Base-by-base conservation (phyloP, 2,888 invertebrate genomes). In the Lucinisca nassula region DNA sequence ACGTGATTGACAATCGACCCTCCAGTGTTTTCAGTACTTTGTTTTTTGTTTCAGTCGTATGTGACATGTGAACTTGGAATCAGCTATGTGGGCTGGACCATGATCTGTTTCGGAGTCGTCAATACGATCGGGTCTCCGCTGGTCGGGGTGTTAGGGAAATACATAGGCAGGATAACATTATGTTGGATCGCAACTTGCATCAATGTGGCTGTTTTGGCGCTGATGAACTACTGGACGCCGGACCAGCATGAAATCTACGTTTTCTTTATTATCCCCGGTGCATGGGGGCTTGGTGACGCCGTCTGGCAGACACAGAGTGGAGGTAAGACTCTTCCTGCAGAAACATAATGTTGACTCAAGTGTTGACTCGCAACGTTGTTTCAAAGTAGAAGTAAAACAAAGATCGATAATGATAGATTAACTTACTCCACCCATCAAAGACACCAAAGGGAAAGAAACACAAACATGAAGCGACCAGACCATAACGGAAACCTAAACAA, bases 1-100 rank as follows among this genome's bases (percentile, higher is more conserved):
- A n/a, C n/a, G n/a, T n/a, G n/a, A n/a, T n/a, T n/a, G n/a, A n/a
- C n/a, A n/a, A n/a, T n/a, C n/a, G n/a, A n/a, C n/a, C n/a, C n/a
- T n/a, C n/a, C n/a, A n/a, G n/a, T n/a, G n/a, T n/a, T n/a, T n/a
- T n/a, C n/a, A n/a, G n/a, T n/a, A n/a, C n/a, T n/a, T n/a, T n/a
- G 45, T n/a, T 67, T n/a, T 40, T 17, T 40, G 12, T 38, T 78
- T 92, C 90, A 95, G 95, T 92, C 94, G 0, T 95, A 93, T 84
- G 94, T 95, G 8, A 92, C 93, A 35, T 95, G 95, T 88, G 92
- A 93, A 24, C 85, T 94, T 17, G 95, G 94, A 10, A 90, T 95
- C 8, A 91, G 94, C 51, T 93, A 93, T 74, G 92, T 95, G 0
- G 95, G 95, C 6, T 93, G 93, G 77, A 92, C 94, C 0, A 94